Base-by-base conservation (phyloP, 2,113 vertebrate species). In the Leptodactylus fuscus region DNA sequence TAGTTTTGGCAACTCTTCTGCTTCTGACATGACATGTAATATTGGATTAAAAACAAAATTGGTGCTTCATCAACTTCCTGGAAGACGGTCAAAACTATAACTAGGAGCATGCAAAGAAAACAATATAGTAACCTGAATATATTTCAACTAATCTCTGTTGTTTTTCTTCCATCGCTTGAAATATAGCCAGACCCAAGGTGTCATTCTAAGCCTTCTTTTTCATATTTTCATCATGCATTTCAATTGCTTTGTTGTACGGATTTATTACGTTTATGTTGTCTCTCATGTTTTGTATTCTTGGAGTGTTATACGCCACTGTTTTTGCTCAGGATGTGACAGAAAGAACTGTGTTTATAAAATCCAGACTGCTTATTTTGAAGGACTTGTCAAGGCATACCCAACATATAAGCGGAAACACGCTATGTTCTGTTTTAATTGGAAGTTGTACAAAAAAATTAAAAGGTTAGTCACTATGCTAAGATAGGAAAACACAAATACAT, bases 361-460 rank as follows among this genome's bases (percentile, higher is more conserved):
- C 44, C 70, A 78, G 53, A 84, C 70, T 62, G 38, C 41, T 78
- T 78, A 27, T 78, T 69, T 69, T 69, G 44, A 53, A 70, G 75
- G 32, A 20, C 44, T 49, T 69, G 83, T 85, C 60, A 77, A 69
- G 58, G 22, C 58, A 46, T 77, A 65, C 73, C 18, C 58, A 53
- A 34, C 53, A 44, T 77, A 76, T 76, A 62, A 83, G 79, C 87
- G 82, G 34, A 81, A 90, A 83, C 87, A 89, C 86, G 69, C 55
- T 32, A 86, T 65, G 74, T 82, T 89, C 87, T 82, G 75, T 87
- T 74, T 85, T 69, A 81, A 87, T 91, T 82, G 76, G 51, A 55
- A 38, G 16, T 13, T 77, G 58, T 58, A 78, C 76, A n/a, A 58
- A 67, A 67, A 67, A 78, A n/a, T 78, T 1, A 58, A 78, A 78